Percentiles rank a stretch among this genome's conserved stretches.
Conservation (phyloP, 2,888 invertebrate genomes). For the Enoplolaimus lenunculus region DNA sequence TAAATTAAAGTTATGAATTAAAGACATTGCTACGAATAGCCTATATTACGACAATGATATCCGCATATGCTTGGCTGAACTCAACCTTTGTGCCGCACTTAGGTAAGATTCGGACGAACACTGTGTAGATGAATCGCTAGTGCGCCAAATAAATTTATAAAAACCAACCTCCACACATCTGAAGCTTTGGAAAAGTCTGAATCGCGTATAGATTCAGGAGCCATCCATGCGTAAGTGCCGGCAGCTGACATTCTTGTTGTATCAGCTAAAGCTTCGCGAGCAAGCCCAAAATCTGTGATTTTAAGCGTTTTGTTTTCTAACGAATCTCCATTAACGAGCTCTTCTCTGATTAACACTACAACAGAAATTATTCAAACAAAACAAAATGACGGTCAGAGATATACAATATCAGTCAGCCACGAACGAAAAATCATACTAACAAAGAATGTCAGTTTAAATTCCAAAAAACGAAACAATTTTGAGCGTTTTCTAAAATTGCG, state of each 20-base stretch:
- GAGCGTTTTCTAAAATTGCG: too few species aligned
- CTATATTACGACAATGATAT: too few species aligned
- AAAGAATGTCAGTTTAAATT: slow-evolving; percentile 9
- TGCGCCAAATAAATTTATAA: background rate
- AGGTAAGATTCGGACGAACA: too few species aligned
- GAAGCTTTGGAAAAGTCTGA: slow-evolving; percentile 89
- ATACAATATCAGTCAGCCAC: too few species aligned
- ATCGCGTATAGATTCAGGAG: slow-evolving; percentile 90
- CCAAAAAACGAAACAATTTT: too few species aligned
- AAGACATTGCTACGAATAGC: slow-evolving; percentile 52
- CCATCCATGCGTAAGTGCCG: slow-evolving; percentile 98
- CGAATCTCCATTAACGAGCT: slow-evolving; percentile 27
- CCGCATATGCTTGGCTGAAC: too few species aligned
- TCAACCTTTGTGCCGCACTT: too few species aligned
- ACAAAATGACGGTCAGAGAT: background rate
- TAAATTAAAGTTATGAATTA: background rate
- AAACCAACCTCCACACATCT: slow-evolving; percentile 63
- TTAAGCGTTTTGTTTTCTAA: slow-evolving; percentile 51
- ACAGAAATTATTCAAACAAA: too few species aligned
- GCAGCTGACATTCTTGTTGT: slow-evolving; percentile 92
- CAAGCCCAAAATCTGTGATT: slow-evolving; percentile 94
- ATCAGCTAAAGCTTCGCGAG: slow-evolving; percentile 59
- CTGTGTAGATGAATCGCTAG: too few species aligned
- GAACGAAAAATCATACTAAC: too few species aligned
- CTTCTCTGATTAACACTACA: slow-evolving; percentile 33